Conservation (phyloP, 2,797 vertebrate species). For the Synaphobranchus kaupii region DNA sequence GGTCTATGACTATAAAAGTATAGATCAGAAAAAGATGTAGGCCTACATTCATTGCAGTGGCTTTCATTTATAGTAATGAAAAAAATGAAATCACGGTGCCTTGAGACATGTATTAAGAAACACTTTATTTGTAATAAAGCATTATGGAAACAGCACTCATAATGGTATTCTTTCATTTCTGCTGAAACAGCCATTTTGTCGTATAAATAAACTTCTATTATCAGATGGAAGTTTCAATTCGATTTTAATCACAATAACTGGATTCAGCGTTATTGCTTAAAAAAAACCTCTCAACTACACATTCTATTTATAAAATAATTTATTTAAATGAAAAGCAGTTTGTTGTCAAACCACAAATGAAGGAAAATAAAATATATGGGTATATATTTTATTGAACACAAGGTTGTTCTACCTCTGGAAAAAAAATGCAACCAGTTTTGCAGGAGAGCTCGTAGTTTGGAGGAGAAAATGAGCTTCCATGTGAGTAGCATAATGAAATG, state of each 20-base stretch:
- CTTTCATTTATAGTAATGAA: neutral
- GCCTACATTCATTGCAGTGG: neutral
- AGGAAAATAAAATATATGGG: neutral
- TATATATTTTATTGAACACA: neutral
- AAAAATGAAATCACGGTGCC: neutral
- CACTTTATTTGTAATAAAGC: neutral
- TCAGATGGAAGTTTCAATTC: slow-evolving; percentile 10
- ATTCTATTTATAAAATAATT: neutral
- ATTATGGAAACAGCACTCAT: neutral
- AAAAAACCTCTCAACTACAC: neutral
- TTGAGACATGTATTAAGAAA: neutral
- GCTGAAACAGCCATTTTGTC: slow-evolving; percentile 8
- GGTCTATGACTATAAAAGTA: neutral
- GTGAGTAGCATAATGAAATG: too few species aligned
- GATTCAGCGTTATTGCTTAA: slow-evolving; percentile 3
- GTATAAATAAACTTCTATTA: neutral
- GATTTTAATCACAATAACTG: slow-evolving; percentile 18
- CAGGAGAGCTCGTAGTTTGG: neutral
- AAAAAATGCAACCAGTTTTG: slow-evolving; percentile 20
- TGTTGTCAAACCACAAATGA: neutral
- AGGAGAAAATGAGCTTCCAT: too few species aligned
- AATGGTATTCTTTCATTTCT: slow-evolving; percentile 13
- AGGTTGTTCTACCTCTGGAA: neutral
- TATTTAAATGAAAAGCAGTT: neutral
- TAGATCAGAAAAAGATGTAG: too few species aligned